Conservation (phyloP, 2,888 invertebrate species). For the Metalampra italica region DNA sequence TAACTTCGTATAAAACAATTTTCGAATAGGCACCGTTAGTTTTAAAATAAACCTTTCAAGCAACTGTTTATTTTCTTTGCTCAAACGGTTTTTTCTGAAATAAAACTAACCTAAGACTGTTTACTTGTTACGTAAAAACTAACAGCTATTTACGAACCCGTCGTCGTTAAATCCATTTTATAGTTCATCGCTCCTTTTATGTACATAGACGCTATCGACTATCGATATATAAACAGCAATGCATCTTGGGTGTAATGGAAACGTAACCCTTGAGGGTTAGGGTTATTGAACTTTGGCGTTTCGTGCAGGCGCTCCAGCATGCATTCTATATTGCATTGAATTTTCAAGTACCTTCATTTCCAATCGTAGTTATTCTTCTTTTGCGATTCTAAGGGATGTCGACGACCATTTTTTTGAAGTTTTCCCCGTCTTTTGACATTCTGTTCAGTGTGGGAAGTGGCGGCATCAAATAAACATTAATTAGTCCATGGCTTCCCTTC, state of each 20-base stretch:
- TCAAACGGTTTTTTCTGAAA: neutral
- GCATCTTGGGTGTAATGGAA: slow-evolving; percentile 23
- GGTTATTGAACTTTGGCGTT: slow-evolving; percentile 27
- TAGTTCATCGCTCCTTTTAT: slow-evolving; percentile 25
- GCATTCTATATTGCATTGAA: slow-evolving; percentile 1
- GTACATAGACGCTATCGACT: slow-evolving; percentile 25
- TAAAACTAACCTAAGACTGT: neutral
- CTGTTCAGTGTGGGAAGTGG: no score
- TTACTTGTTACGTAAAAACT: no score
- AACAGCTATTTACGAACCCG: neutral
- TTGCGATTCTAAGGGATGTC: no score
- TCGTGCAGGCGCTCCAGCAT: slow-evolving; percentile 20
- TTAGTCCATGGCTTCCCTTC: no score
- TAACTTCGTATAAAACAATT: no score
- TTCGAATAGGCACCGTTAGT: no score
- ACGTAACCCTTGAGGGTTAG: slow-evolving; percentile 17
- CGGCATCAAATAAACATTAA: no score
- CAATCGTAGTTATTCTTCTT: no score
- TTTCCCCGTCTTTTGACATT: no score
- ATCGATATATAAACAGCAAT: slow-evolving; percentile 22
- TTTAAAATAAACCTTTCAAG: neutral
- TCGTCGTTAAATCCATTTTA: neutral
- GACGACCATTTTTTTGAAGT: no score
- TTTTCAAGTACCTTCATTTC: no score
- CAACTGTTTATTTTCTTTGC: neutral